Percentiles rank a stretch among this genome's conserved stretches.
These are phyloP conservation scores for Ooceraea biroi DNA, from an alignment of 1,140 invertebrate genomes.

Conservation along the genomic window DNA sequence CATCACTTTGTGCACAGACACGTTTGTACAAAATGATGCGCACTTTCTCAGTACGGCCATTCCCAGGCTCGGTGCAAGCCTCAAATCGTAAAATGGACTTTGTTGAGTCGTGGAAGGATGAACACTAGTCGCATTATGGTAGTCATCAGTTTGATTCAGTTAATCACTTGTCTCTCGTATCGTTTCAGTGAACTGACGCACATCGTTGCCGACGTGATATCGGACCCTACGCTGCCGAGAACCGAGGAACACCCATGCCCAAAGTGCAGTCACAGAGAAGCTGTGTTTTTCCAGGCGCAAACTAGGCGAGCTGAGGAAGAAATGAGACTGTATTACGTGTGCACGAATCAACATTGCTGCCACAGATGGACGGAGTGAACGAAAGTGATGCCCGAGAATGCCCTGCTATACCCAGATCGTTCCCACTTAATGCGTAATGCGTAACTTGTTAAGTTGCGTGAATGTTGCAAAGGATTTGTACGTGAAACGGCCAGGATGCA, in stretches of 20 bases:
- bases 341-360: constrained; percentile 96
- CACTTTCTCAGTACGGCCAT: not conserved
- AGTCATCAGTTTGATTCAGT: not conserved
- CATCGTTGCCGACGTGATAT: constrained; percentile 98
- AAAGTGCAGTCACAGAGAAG: constrained; percentile 96
- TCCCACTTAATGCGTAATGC: no score
- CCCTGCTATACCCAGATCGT: no score
- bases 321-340: constrained; percentile 99
- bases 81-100: not conserved
- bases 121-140: not conserved
- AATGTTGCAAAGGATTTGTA: not conserved
- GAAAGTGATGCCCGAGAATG: constrained; percentile 12
- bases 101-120: not conserved
- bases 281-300: constrained; percentile 98
- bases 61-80: not conserved
- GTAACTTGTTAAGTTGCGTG: not conserved
- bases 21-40: constrained; percentile 39
- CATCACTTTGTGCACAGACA: constrained; percentile 48
- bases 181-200: constrained; percentile 95
- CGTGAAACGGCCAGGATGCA: not conserved
- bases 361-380: constrained; percentile 98
- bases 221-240: constrained; percentile 98
- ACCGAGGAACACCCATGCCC: constrained; percentile 99
- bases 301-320: constrained; percentile 98
- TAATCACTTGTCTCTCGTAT: constrained; percentile 7